Base-by-base conservation (phyloP, 2,888 invertebrate species). In the Caenorhabditis panamensis region DNA sequence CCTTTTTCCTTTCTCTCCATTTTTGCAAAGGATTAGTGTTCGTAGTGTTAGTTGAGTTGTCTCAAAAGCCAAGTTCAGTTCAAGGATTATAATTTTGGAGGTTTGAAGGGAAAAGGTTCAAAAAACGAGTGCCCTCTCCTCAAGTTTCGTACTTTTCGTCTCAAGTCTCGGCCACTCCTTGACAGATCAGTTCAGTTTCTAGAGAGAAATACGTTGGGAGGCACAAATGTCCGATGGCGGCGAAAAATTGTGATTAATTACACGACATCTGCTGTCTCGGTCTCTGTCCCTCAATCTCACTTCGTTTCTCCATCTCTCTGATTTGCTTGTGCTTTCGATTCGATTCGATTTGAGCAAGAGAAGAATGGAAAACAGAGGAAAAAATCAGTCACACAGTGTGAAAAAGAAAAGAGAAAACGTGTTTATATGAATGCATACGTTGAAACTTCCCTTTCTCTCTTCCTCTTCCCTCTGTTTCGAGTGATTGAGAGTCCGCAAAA, bases 231-330 rank as follows among this genome's bases (percentile, higher is more conserved):
- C 61, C 61, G 41, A 44, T 36, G 59, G 16, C 51, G 36, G 62
- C 41, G 66, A 75, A 75, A 75, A 75, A 75, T 66, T 75, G 75
- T 75, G 75, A 75, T 75, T 75, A 75, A 75, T 75, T 75, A 75
- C 75, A 61, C 66, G 61, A 51, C 71, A 71, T 71, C 79, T 64
- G 64, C 56, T 79, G 18, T 66, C 63, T 71, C 59, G 22, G 22
- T 51, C 61, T 49, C 31, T 26, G 20, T 47, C 47, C 18, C 47
- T 47, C n/a, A n/a, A 20, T 20, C 9, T 47, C 47, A n/a, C 18
- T 11, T n/a, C 18, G 4, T 28, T 9, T 24, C 56, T 59, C 18
- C 18, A 20, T 36, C 31, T 53, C 26, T 58, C 68, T n/a, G 56
- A 56, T 49, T 69, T 53, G 51, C 37, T 44, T 6, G 9, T 4